Evolutionary conservation across 2,797 vertebrate genomes (phyloP).

Genomic region (Darevskia mixta): DNA sequence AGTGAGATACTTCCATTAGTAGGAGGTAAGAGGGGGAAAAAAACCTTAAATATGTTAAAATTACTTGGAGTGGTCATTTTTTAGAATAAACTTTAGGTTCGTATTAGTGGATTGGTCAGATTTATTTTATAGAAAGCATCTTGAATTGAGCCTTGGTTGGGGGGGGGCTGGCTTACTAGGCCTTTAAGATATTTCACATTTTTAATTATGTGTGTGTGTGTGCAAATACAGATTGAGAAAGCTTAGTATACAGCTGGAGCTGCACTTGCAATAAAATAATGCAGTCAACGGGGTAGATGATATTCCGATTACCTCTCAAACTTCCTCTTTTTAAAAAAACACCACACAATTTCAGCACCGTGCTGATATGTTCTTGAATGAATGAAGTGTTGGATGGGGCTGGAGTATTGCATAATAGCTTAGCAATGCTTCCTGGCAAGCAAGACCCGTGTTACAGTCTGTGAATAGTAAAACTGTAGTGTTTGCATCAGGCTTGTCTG

Average conservation of each 20-base stretch:
- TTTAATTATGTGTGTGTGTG: conserved; percentile 24
- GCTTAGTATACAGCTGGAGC: neutral
- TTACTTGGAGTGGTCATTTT: conserved; percentile 31
- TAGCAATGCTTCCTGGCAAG: conserved; percentile 16
- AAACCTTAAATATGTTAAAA: conserved; percentile 38
- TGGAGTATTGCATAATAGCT: conserved; percentile 65
- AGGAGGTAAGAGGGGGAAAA: conserved; percentile 2
- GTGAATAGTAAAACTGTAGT: neutral
- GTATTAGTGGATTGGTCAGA: neutral
- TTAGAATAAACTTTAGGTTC: neutral
- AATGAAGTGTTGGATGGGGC: conserved; percentile 32
- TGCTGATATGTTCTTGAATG: conserved; percentile 14
- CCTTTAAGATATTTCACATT: conserved; percentile 50
- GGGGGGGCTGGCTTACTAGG: conserved; percentile 57
- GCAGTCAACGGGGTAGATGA: rapidly evolving
- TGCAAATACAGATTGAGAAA: conserved; percentile 17
- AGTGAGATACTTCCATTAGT: neutral
- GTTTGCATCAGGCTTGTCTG: neutral
- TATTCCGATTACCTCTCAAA: rapidly evolving
- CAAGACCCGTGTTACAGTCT: neutral
- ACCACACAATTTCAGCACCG: neutral
- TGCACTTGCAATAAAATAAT: neutral
- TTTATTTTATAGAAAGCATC: conserved; percentile 30
- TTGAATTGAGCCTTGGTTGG: conserved; percentile 32
- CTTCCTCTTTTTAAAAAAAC: neutral